These are phyloP conservation scores for Eristalis pertinax DNA, from an alignment of 2,888 invertebrate genomes.

Conservation along the genomic window DNA sequence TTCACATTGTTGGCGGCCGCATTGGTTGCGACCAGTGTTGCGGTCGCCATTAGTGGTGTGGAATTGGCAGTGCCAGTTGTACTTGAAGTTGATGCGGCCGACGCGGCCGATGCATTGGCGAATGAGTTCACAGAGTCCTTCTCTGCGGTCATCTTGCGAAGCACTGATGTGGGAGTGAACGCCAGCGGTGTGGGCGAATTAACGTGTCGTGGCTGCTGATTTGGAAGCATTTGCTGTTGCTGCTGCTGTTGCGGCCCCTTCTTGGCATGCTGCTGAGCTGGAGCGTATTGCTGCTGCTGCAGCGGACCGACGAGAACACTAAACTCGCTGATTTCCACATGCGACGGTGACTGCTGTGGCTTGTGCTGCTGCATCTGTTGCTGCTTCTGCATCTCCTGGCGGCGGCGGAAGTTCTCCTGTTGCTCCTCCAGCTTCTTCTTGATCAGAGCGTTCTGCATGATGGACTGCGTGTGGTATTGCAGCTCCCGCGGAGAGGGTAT, in stretches of 20 bases:
- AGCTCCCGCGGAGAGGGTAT: slow-evolving; percentile 93
- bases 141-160: slow-evolving; percentile 96
- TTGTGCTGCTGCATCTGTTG: slow-evolving; percentile 68
- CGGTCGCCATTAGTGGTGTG: slow-evolving; percentile 72
- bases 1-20: slow-evolving; percentile 74
- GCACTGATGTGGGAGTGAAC: slow-evolving; percentile 96
- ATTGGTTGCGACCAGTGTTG: slow-evolving; percentile 75
- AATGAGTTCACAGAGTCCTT: slow-evolving; percentile 83
- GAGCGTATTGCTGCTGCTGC: slow-evolving; percentile 65
- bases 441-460: slow-evolving; percentile 92
- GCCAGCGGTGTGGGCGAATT: slow-evolving; percentile 88
- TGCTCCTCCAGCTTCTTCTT: slow-evolving; percentile 95
- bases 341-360: slow-evolving; percentile 37
- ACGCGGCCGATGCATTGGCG: neutral
- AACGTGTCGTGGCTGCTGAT: slow-evolving; percentile 75
- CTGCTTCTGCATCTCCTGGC: slow-evolving; percentile 84
- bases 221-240: slow-evolving; percentile 66
- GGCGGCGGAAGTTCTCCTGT: slow-evolving; percentile 90
- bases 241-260: slow-evolving; percentile 52
- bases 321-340: slow-evolving; percentile 32
- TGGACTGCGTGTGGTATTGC: slow-evolving; percentile 91
- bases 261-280: slow-evolving; percentile 62
- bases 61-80: slow-evolving; percentile 62
- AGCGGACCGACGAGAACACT: slow-evolving; percentile 20
- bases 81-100: slow-evolving; percentile 63